Conservation (phyloP, 2,797 vertebrate species). For the Masticophis lateralis region DNA sequence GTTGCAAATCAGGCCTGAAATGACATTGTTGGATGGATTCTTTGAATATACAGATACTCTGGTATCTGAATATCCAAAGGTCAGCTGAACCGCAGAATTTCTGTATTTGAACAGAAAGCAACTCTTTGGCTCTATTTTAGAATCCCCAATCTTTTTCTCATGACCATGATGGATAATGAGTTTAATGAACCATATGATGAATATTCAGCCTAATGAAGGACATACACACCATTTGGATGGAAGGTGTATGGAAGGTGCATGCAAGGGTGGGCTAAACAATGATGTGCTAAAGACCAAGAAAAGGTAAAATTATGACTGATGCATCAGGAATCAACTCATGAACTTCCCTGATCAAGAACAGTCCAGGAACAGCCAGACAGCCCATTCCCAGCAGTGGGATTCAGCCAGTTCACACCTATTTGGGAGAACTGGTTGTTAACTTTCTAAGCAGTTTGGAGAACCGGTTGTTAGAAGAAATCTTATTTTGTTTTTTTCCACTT, state of each 20-base stretch:
- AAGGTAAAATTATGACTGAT: background rate
- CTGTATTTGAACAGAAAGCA: background rate
- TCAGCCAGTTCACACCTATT: too few relatives aligned
- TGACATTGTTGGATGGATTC: background rate
- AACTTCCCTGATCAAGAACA: background rate
- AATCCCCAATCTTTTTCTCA: background rate
- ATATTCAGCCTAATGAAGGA: background rate
- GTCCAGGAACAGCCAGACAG: background rate
- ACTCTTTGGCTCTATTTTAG: background rate
- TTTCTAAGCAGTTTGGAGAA: too few relatives aligned
- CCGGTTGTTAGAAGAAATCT: too few relatives aligned
- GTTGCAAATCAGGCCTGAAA: background rate
- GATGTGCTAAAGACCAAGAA: background rate
- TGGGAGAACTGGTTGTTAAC: too few relatives aligned
- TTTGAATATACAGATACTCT: background rate
- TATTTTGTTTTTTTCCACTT: too few relatives aligned
- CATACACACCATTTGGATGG: background rate
- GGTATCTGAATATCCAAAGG: background rate
- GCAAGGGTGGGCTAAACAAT: background rate
- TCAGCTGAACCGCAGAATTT: background rate
- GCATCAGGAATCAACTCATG: background rate
- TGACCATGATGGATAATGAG: background rate
- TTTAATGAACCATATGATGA: background rate
- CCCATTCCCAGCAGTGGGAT: background rate
- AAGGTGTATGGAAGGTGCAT: background rate